Conservation (phyloP, 2,113 vertebrate species). For the Eulacestoma nigropectus region DNA sequence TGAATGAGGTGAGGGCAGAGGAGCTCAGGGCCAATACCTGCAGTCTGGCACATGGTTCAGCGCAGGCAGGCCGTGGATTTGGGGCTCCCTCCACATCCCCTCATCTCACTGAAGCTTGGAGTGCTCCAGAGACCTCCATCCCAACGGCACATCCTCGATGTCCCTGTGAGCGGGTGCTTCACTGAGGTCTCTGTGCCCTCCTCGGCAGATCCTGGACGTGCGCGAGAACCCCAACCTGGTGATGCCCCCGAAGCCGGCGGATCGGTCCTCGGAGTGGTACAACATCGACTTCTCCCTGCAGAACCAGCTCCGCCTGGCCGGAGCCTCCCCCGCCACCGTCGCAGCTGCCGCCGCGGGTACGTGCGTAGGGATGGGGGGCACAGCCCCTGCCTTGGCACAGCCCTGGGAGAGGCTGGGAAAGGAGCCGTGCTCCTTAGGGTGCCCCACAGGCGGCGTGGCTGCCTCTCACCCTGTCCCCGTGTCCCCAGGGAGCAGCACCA, state of each 20-base stretch:
- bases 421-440: rapidly evolving
- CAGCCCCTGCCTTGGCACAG: neutral
- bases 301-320: constrained; percentile 92
- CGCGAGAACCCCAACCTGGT: constrained; percentile 94
- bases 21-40: neutral
- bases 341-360: constrained; percentile 85
- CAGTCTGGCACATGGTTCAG: neutral
- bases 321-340: constrained; percentile 90
- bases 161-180: rapidly evolving
- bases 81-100: neutral
- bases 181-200: neutral
- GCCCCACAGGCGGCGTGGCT: neutral
- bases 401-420: neutral
- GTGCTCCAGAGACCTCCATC: rapidly evolving
- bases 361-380: rapidly evolving
- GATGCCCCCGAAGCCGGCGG: constrained; percentile 93
- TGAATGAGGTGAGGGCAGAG: neutral
- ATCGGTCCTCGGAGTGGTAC: constrained; percentile 89
- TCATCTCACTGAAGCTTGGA: neutral
- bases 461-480: rapidly evolving
- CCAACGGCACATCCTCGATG: rapidly evolving
- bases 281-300: constrained; percentile 98
- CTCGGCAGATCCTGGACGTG: constrained; percentile 86
- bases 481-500: constrained; percentile 67
- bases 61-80: rapidly evolving